These are phyloP conservation scores for Meiosimyza decipiens DNA, from an alignment of 2,888 invertebrate species.

Conservation along the genomic window DNA sequence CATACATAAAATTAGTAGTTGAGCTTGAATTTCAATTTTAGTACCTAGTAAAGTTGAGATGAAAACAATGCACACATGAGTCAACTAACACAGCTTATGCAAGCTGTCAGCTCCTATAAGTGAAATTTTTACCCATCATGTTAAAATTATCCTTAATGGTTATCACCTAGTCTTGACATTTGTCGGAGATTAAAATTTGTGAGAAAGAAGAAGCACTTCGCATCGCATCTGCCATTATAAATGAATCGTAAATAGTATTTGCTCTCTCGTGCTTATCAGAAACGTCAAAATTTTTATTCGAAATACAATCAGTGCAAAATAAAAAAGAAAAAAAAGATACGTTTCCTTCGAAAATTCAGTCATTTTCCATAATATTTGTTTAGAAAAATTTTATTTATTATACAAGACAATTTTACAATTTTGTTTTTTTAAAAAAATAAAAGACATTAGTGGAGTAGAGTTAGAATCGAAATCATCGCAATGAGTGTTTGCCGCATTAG, in stretches of 20 bases:
- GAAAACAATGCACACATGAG: too few relatives aligned
- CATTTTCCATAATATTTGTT: slow-evolving; percentile 36
- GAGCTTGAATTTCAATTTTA: too few relatives aligned
- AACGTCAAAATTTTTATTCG: slow-evolving; percentile 3
- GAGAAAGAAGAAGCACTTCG: too few relatives aligned
- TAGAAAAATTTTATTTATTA: slow-evolving; percentile 48
- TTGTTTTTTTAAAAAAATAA: slow-evolving; percentile 31
- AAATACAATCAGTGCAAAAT: slow-evolving; percentile 1
- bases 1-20: too few relatives aligned
- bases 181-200: too few relatives aligned
- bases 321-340: not conserved
- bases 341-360: slow-evolving; percentile 35
- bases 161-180: too few relatives aligned
- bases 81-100: too few relatives aligned
- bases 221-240: not conserved
- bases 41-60: too few relatives aligned
- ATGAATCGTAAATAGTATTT: not conserved
- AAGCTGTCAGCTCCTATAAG: too few relatives aligned
- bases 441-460: slow-evolving; percentile 25
- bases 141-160: too few relatives aligned
- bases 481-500: slow-evolving; percentile 58
- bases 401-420: slow-evolving; percentile 33
- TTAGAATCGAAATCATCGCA: slow-evolving; percentile 33
- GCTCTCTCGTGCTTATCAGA: not conserved
- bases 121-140: too few relatives aligned